These are phyloP conservation scores for Eugnorisma glareosa DNA, from an alignment of 2,888 invertebrate genomes.

Conservation along the genomic window DNA sequence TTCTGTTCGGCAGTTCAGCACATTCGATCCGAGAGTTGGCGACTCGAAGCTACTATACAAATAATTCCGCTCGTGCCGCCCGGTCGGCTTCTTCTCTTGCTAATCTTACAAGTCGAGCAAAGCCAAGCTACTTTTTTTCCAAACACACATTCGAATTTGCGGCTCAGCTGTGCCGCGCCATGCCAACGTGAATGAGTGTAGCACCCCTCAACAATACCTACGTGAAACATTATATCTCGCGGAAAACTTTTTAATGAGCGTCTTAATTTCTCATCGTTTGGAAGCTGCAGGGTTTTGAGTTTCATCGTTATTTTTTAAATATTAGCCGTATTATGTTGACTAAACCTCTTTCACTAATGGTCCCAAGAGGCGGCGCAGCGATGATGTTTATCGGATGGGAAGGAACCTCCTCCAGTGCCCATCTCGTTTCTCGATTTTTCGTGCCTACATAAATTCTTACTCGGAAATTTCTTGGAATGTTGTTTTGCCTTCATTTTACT, in stretches of 20 bases:
- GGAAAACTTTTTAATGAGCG: slow-evolving; percentile 33
- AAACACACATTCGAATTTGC: no score
- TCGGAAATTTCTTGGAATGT: background rate
- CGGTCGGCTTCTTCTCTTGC: no score
- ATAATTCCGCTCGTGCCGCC: no score
- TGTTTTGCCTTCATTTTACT: no score
- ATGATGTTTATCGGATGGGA: background rate
- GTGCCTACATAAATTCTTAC: background rate
- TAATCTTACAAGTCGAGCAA: no score
- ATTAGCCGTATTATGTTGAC: slow-evolving; percentile 24
- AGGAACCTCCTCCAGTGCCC: no score
- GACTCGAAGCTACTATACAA: no score
- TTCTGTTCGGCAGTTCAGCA: background rate
- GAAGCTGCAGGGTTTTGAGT: slow-evolving; percentile 14
- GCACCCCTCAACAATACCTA: background rate
- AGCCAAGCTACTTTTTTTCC: no score
- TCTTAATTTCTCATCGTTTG: slow-evolving; percentile 21
- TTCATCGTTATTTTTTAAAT: slow-evolving; percentile 42
- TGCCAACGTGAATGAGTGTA: no score
- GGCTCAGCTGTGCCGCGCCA: no score
- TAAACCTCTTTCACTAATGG: slow-evolving; percentile 29
- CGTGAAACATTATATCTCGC: background rate
- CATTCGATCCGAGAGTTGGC: background rate
- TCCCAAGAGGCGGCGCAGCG: background rate
- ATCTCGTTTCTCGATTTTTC: background rate